Evolutionary conservation across 2,113 vertebrate genomes (phyloP).

Genomic region (Nasalis larvatus): DNA sequence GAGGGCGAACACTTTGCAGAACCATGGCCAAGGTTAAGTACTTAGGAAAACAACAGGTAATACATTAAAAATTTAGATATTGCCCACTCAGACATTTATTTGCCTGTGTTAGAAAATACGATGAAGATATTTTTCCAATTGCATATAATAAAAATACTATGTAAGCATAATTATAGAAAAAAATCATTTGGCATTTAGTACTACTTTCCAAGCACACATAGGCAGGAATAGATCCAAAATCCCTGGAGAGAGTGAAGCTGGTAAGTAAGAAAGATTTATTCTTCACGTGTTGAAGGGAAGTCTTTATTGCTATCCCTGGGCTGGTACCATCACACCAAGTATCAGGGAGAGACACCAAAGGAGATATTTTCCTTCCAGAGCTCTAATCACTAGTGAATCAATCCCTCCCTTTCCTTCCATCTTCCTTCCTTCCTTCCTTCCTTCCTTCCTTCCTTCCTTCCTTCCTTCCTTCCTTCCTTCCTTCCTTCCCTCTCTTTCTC

Average conservation of each 20-base stretch:
- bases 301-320: neutral
- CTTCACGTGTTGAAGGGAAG: neutral
- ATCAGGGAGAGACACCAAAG: neutral
- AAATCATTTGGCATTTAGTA: neutral
- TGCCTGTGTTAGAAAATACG: neutral
- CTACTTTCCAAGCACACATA: neutral
- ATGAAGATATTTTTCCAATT: neutral
- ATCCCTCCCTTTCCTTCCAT: neutral
- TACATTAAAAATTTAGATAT: neutral
- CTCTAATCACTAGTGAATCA: too few species aligned
- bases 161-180: neutral
- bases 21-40: neutral
- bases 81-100: neutral
- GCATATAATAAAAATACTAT: neutral
- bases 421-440: too few species aligned
- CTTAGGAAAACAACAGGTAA: neutral
- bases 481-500: too few species aligned
- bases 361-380: neutral
- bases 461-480: too few species aligned
- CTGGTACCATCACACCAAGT: neutral
- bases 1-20: neutral
- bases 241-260: neutral
- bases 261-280: neutral
- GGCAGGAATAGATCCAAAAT: neutral
- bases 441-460: too few species aligned